Conservation (phyloP, 2,113 vertebrate genomes). For the Callipepla squamata region DNA sequence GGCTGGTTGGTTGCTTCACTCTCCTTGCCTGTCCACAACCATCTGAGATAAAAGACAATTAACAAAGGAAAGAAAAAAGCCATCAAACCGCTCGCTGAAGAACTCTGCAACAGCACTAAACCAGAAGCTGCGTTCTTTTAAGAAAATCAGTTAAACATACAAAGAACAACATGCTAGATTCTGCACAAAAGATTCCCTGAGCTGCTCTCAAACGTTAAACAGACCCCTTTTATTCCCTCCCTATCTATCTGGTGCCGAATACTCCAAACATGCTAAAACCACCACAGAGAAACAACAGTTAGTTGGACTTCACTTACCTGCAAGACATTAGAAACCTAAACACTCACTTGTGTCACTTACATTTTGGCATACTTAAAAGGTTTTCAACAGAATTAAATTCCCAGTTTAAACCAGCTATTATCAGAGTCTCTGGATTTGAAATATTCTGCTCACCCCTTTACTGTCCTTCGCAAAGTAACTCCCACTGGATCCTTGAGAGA, state of each 20-base stretch:
- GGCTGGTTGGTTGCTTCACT: not conserved
- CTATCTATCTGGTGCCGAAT: not conserved
- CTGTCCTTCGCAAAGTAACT: conserved; percentile 98
- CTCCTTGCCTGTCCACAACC: not conserved
- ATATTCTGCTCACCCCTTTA: conserved; percentile 86
- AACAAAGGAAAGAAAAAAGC: not conserved
- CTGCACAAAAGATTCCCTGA: not conserved
- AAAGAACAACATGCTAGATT: not conserved
- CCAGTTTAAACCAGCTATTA: not conserved
- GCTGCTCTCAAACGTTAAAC: not conserved
- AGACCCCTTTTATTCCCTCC: not conserved
- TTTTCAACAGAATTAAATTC: not conserved
- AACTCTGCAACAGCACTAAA: not conserved
- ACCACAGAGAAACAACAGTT: not conserved
- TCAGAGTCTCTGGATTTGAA: not conserved
- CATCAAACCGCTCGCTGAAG: not conserved
- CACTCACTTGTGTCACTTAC: not conserved
- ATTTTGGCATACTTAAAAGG: not conserved
- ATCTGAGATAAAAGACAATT: not conserved
- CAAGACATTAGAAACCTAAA: not conserved
- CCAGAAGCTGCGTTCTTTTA: not conserved
- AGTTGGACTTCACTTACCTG: not conserved
- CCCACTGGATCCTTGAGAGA: conserved; percentile 95
- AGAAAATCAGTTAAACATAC: not conserved
- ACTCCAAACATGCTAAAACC: not conserved